Evolutionary conservation across 2,797 vertebrate species (phyloP).

Genomic region (Gastrophryne carolinensis): DNA sequence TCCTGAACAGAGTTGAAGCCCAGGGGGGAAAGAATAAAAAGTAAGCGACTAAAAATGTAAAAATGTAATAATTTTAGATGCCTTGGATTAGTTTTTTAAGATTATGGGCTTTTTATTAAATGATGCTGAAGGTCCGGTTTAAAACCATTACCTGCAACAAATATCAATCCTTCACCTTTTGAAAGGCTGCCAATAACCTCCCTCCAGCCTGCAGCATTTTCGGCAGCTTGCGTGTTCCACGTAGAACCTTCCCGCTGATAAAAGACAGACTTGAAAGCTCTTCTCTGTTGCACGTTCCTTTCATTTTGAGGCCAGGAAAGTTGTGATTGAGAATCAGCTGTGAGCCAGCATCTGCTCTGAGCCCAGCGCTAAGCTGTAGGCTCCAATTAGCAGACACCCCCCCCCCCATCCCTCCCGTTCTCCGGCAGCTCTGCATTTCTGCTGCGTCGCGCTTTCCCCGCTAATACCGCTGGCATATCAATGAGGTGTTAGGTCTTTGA

Average conservation of each 20-base stretch:
- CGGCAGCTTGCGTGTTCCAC: conserved; percentile 6
- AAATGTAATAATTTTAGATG: no score
- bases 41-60: no score
- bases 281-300: conserved; percentile 6
- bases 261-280: conserved; percentile 3
- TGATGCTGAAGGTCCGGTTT: no score
- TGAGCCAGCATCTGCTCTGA: conserved; percentile 10
- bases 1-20: no score
- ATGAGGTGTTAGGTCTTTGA: not conserved
- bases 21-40: no score
- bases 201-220: not conserved
- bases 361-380: conserved; percentile 8
- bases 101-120: no score
- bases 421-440: not conserved
- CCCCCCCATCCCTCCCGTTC: not conserved
- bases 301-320: conserved; percentile 5
- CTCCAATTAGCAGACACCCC: not conserved
- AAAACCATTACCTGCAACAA: no score
- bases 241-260: not conserved
- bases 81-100: no score
- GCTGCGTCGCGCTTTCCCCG: not conserved
- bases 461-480: not conserved
- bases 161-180: not conserved
- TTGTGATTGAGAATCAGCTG: not conserved
- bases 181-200: not conserved